These are phyloP conservation scores for Oncorhynchus gorbuscha DNA, from an alignment of 2,113 vertebrate species.

Conservation along the genomic window DNA sequence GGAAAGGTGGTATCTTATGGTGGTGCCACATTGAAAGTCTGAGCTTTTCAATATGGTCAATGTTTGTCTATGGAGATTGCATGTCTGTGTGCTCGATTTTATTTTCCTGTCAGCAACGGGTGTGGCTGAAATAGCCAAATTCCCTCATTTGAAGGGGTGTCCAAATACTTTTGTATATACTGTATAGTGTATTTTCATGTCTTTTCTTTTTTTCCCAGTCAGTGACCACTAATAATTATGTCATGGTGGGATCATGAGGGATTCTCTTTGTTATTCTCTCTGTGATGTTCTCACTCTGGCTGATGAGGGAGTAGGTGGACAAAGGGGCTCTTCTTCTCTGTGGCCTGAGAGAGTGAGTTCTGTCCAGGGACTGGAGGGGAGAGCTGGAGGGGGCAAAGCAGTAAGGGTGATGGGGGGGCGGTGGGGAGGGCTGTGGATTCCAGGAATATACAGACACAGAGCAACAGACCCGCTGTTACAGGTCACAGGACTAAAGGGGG, in stretches of 20 bases:
- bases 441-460: constrained; percentile 39
- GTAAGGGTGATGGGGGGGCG: background rate
- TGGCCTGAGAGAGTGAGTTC: background rate
- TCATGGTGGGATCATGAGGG: constrained; percentile 19
- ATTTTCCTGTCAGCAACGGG: too few relatives aligned
- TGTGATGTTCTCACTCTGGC: constrained; percentile 2
- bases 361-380: background rate
- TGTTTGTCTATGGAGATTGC: too few relatives aligned
- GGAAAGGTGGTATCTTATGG: too few relatives aligned
- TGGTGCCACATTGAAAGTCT: too few relatives aligned
- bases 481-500: constrained; percentile 6
- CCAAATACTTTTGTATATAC: too few relatives aligned
- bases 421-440: constrained; percentile 17
- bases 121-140: too few relatives aligned
- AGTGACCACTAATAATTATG: constrained; percentile 13
- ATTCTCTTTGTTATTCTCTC: constrained; percentile 27
- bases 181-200: too few relatives aligned
- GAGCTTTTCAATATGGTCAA: too few relatives aligned
- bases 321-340: background rate
- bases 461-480: constrained; percentile 29
- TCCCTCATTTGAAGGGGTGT: too few relatives aligned
- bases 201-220: constrained; percentile 1
- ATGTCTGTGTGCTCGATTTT: too few relatives aligned
- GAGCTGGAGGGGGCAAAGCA: background rate
- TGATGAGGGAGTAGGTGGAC: background rate